Conservation (phyloP, 2,888 invertebrate genomes). For the Anoncus sp. region DNA sequence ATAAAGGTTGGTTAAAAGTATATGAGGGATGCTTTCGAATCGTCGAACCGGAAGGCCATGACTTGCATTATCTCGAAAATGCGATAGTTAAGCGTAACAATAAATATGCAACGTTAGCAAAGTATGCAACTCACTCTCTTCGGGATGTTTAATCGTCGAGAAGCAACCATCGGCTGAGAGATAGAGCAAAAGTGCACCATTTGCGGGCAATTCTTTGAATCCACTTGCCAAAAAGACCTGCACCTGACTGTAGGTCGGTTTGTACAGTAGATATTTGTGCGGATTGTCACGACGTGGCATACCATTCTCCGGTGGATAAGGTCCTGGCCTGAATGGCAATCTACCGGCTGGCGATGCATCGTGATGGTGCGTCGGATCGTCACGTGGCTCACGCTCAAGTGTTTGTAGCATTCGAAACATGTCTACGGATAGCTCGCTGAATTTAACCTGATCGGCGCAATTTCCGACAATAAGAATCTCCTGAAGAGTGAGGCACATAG, state of each 20-base stretch:
- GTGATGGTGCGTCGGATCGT: constrained; percentile 90
- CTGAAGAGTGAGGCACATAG: constrained; percentile 94
- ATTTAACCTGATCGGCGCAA: constrained; percentile 97
- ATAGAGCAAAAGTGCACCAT: constrained; percentile 95
- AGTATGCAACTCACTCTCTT: constrained; percentile 89
- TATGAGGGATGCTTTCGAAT: too few relatives aligned
- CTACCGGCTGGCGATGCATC: constrained; percentile 89
- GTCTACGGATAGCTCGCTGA: constrained; percentile 98
- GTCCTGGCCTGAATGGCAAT: constrained; percentile 85
- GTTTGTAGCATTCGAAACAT: constrained; percentile 99
- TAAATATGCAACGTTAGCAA: neutral
- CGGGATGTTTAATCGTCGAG: constrained; percentile 92
- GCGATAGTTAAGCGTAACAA: too few relatives aligned
- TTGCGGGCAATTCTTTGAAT: constrained; percentile 96
- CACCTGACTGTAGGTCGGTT: constrained; percentile 97
- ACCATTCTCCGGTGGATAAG: constrained; percentile 89
- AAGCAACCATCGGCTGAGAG: constrained; percentile 97
- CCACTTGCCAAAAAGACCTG: constrained; percentile 96
- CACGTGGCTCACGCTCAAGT: constrained; percentile 95
- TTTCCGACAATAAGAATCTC: constrained; percentile 98
- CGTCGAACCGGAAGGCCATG: too few relatives aligned
- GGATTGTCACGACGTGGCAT: constrained; percentile 94
- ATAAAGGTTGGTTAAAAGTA: too few relatives aligned
- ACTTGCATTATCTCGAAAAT: too few relatives aligned
- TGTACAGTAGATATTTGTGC: constrained; percentile 98